These are phyloP conservation scores for Pollenia labialis DNA, from an alignment of 2,888 invertebrate genomes.

Conservation along the genomic window DNA sequence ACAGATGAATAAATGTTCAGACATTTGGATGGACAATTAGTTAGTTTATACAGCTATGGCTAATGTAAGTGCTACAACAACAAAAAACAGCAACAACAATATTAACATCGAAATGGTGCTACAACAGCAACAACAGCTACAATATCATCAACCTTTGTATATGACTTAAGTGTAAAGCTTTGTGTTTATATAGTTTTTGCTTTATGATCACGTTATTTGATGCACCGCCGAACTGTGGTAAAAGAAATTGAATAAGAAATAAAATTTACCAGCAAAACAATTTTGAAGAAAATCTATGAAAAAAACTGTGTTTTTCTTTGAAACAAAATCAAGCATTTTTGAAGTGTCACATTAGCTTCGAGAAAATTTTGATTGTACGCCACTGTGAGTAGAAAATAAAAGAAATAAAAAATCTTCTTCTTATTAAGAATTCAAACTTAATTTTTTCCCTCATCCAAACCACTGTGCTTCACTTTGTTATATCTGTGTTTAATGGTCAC, in stretches of 20 bases:
- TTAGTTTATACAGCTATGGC: slow-evolving; percentile 43
- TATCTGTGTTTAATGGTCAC: slow-evolving; percentile 60
- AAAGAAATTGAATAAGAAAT: background rate
- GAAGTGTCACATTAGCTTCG: no score
- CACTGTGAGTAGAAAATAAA: no score
- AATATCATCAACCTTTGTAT: slow-evolving; percentile 59
- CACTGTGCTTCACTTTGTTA: slow-evolving; percentile 37
- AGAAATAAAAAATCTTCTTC: no score
- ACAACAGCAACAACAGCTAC: slow-evolving; percentile 32
- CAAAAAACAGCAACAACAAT: slow-evolving; percentile 15
- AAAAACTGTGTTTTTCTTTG: no score
- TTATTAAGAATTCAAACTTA: background rate
- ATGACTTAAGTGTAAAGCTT: slow-evolving; percentile 48
- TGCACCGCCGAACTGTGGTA: slow-evolving; percentile 66
- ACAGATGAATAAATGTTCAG: slow-evolving; percentile 62
- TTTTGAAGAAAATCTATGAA: no score
- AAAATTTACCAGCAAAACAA: background rate
- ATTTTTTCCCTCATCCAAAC: background rate
- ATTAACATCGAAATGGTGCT: background rate
- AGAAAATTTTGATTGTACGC: no score
- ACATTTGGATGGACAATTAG: slow-evolving; percentile 62
- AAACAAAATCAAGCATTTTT: no score
- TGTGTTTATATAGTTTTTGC: slow-evolving; percentile 24
- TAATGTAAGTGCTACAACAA: slow-evolving; percentile 61
- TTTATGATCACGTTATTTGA: slow-evolving; percentile 54